These are phyloP conservation scores for Drosophila kurseongensis DNA, from an alignment of 1,140 invertebrate genomes.

Conservation along the genomic window DNA sequence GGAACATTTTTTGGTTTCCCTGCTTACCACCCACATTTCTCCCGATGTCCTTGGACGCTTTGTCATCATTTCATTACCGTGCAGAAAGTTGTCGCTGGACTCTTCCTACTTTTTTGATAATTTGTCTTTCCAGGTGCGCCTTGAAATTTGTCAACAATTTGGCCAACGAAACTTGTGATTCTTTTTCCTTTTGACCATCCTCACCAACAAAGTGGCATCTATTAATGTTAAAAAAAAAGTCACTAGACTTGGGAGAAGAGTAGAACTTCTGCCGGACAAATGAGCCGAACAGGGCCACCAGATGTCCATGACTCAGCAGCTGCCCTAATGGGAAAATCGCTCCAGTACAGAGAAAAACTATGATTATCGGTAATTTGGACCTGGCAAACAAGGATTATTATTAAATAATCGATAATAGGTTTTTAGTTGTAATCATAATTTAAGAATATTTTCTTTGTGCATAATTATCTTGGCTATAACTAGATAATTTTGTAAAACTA, in stretches of 20 bases:
- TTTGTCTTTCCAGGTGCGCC: constrained; percentile 81
- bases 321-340: constrained; percentile 31
- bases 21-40: constrained; percentile 1
- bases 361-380: background rate
- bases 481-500: background rate
- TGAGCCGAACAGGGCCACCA: constrained; percentile 46
- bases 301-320: constrained; percentile 70
- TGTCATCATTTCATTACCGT: constrained; percentile 81
- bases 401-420: too few relatives aligned
- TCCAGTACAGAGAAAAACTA: background rate
- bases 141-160: constrained; percentile 82
- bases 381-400: background rate
- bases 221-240: constrained; percentile 81
- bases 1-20: constrained; percentile 48
- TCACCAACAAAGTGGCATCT: constrained; percentile 70
- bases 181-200: constrained; percentile 36
- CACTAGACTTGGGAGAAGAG: constrained; percentile 5
- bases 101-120: constrained; percentile 54
- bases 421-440: too few relatives aligned
- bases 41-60: constrained; percentile 57
- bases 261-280: constrained; percentile 45
- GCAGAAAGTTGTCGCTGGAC: constrained; percentile 58
- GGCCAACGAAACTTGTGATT: constrained; percentile 71
- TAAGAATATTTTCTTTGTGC: too few relatives aligned
- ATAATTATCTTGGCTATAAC: background rate